phyloP scores from a whole-genome alignment of 1,140 invertebrate genomes.

The Aphis craccivora region DNA sequence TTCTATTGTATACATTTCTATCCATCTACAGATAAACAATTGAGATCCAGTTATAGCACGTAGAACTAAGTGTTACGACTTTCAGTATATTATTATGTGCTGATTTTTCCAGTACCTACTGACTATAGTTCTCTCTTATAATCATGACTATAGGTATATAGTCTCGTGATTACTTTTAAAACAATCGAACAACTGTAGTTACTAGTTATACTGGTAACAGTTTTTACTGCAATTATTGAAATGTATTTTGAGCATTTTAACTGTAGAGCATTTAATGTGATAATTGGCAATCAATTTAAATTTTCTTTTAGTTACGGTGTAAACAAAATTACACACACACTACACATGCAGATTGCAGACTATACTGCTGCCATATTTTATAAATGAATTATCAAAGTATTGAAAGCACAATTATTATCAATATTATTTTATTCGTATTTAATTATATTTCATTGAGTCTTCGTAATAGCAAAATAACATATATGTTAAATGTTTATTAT shows the following conservation, averaged over 20 bases:
- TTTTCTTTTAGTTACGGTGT: not conserved
- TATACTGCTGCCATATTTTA: not conserved
- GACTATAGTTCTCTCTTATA: not conserved
- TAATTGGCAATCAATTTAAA: not conserved
- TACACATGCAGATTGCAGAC: no score
- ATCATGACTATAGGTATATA: no score
- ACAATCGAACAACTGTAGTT: not conserved
- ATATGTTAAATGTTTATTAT: not conserved
- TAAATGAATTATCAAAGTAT: not conserved
- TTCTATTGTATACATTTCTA: not conserved
- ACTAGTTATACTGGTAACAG: not conserved
- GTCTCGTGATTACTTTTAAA: not conserved
- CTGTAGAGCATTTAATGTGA: not conserved
- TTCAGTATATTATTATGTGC: not conserved
- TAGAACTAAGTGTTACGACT: not conserved
- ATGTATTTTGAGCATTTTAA: not conserved
- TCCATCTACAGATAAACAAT: not conserved
- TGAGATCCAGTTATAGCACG: not conserved
- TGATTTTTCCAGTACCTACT: not conserved
- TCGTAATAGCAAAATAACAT: not conserved
- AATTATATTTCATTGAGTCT: not conserved
- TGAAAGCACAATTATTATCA: no score
- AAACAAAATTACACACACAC: not conserved
- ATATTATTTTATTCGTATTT: not conserved
- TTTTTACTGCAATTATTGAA: not conserved